Conservation (phyloP, 1,140 invertebrate genomes). For the Bombus waltoni region DNA sequence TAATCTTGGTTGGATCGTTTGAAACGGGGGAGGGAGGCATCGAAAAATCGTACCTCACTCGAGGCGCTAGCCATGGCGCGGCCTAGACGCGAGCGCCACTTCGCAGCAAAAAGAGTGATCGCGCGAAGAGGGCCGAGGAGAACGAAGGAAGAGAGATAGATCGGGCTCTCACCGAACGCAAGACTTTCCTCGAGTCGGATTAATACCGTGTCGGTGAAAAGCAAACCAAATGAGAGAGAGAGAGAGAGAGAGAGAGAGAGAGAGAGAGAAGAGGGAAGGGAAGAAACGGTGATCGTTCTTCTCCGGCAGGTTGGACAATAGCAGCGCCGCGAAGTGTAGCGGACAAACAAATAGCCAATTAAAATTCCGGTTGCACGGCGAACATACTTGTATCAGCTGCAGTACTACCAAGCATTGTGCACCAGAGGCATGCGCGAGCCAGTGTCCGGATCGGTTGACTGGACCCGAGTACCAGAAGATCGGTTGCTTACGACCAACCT, state of each 20-base stretch:
- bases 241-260: slow-evolving; percentile 6
- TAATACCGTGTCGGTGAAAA: slow-evolving; percentile 69
- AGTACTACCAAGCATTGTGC: slow-evolving; percentile 76
- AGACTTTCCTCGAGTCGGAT: slow-evolving; percentile 48
- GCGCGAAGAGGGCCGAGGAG: neutral
- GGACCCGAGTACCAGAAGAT: slow-evolving; percentile 63
- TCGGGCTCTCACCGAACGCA: neutral
- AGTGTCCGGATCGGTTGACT: slow-evolving; percentile 64
- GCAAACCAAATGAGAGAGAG: slow-evolving; percentile 51
- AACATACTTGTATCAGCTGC: slow-evolving; percentile 80
- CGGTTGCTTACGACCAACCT: slow-evolving; percentile 67
- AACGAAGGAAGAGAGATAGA: neutral
- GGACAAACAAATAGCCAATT: slow-evolving; percentile 80
- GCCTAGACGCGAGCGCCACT: neutral
- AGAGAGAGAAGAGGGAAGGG: slow-evolving; percentile 15
- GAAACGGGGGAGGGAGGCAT: neutral
- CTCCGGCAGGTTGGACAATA: slow-evolving; percentile 73
- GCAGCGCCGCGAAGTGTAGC: slow-evolving; percentile 76
- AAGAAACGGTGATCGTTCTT: slow-evolving; percentile 67
- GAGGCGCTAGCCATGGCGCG: neutral
- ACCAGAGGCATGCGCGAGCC: slow-evolving; percentile 74
- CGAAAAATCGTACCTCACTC: slow-evolving; percentile 20
- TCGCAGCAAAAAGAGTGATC: neutral
- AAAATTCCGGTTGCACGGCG: slow-evolving; percentile 79
- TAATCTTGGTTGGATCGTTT: slow-evolving; percentile 31